Conservation (phyloP, 2,797 vertebrate species). For the Anisognathus igniventris region DNA sequence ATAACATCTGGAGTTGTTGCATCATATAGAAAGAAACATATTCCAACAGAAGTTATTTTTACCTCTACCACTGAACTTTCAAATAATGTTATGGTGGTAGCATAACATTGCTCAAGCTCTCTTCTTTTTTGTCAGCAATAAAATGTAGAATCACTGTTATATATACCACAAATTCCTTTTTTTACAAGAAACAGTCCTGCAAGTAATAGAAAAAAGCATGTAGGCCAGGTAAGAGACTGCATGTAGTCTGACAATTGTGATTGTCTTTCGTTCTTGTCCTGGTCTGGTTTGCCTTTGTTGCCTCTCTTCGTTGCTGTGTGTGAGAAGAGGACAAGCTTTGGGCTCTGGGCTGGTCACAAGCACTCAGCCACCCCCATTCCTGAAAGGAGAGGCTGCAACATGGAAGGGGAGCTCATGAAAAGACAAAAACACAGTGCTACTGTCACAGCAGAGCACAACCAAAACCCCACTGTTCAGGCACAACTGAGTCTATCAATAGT, state of each 20-base stretch:
- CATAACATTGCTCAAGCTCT: background rate
- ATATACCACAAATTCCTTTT: rapidly evolving
- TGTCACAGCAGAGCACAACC: background rate
- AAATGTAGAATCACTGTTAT: background rate
- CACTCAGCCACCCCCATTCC: background rate
- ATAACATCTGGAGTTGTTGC: background rate
- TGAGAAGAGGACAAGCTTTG: background rate
- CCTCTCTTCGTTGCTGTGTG: background rate
- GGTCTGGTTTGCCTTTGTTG: background rate
- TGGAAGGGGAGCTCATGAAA: background rate
- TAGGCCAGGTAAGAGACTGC: background rate
- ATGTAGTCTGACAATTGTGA: rapidly evolving
- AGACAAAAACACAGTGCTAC: background rate
- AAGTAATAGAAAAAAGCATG: background rate
- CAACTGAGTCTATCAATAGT: background rate
- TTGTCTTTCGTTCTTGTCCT: background rate
- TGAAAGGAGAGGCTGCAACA: background rate
- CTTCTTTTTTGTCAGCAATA: background rate
- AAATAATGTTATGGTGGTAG: background rate
- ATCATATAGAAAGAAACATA: background rate
- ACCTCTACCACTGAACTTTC: background rate
- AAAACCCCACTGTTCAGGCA: background rate
- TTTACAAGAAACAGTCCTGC: background rate
- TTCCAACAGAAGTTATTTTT: background rate
- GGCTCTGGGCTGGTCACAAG: background rate